phyloP scores from a whole-genome alignment of 2,113 vertebrate species.

The Siphamia tubifer region DNA sequence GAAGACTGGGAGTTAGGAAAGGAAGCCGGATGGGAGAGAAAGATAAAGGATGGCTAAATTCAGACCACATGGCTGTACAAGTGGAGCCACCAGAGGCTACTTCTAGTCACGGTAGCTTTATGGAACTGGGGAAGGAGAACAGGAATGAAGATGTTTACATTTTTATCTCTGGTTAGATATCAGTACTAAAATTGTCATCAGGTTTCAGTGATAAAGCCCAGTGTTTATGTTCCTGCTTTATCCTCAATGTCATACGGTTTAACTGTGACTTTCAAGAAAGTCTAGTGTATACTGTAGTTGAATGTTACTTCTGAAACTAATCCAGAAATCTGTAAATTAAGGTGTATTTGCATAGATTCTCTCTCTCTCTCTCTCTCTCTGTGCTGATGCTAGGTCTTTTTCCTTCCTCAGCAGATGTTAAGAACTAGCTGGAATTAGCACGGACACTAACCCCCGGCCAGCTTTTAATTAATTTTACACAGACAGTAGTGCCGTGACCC shows the following conservation, averaged over 20 bases:
- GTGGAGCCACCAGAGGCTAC: constrained; percentile 66
- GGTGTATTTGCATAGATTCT: background rate
- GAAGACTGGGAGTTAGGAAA: constrained; percentile 48
- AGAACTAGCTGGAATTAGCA: constrained; percentile 47
- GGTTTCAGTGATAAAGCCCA: no score
- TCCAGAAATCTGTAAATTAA: background rate
- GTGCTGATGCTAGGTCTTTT: background rate
- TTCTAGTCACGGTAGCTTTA: constrained; percentile 67
- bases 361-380: constrained; percentile 15
- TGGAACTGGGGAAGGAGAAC: background rate
- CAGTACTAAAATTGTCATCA: background rate
- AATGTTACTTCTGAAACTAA: no score
- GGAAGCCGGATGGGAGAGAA: constrained; percentile 69
- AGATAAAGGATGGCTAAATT: constrained; percentile 75
- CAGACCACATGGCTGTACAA: constrained; percentile 73
- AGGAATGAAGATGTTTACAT: constrained; percentile 9
- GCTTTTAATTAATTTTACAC: constrained; percentile 81
- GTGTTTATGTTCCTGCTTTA: no score
- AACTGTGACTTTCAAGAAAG: no score
- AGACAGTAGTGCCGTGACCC: constrained; percentile 69
- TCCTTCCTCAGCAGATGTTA: constrained; percentile 50
- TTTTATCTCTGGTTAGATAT: background rate
- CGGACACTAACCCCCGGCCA: constrained; percentile 56
- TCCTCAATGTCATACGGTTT: no score
- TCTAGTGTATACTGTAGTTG: no score